These are phyloP conservation scores for Todiramphus chloris DNA, from an alignment of 2,113 vertebrate species.

Conservation along the genomic window DNA sequence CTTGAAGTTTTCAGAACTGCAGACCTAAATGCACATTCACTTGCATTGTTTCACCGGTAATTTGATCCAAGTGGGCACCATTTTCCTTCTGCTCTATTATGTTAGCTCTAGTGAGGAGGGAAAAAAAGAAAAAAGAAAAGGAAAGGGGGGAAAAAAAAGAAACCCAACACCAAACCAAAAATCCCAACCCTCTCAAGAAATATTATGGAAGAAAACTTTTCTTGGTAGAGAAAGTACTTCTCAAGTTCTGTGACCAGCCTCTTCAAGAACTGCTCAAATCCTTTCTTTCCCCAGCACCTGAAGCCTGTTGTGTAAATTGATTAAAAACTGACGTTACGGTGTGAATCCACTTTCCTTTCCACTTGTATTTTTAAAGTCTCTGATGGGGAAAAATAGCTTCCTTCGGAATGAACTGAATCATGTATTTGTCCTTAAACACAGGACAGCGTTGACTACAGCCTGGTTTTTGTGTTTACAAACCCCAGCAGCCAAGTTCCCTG, in stretches of 20 bases:
- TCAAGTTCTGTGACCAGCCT: background rate
- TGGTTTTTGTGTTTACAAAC: background rate
- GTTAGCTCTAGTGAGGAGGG: background rate
- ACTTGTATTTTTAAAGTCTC: background rate
- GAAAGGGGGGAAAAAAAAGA: no score
- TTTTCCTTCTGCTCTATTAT: slow-evolving; percentile 33
- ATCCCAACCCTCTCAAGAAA: background rate
- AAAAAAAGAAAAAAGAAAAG: no score
- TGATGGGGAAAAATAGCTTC: background rate
- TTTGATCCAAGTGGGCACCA: slow-evolving; percentile 69
- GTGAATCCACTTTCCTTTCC: background rate
- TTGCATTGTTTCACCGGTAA: slow-evolving; percentile 67
- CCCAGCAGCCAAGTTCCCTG: background rate
- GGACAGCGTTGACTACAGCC: background rate
- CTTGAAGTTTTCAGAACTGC: slow-evolving; percentile 75
- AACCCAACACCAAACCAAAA: background rate
- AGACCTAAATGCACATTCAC: slow-evolving; percentile 63
- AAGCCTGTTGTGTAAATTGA: background rate
- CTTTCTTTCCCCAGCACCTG: background rate
- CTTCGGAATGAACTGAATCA: background rate
- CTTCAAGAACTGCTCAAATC: background rate
- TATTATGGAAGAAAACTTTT: slow-evolving; percentile 31
- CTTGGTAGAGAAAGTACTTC: background rate
- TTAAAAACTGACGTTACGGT: background rate
- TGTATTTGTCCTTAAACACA: background rate